phyloP scores from a whole-genome alignment of 2,888 invertebrate species.

The Drosophila ezoana region DNA sequence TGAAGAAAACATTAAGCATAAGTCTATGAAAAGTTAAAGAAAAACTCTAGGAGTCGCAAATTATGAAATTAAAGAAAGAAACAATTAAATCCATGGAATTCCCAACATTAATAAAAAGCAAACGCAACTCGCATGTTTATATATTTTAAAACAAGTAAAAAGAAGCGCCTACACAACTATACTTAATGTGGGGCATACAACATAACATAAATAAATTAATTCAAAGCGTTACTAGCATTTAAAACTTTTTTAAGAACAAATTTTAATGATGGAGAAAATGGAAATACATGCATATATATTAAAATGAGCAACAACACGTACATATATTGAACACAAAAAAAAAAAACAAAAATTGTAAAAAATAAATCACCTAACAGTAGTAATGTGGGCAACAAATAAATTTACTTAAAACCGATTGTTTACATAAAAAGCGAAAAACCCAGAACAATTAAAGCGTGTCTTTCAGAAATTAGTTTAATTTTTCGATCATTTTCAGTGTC shows the following conservation, averaged over 20 bases:
- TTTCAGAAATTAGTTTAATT: constrained; percentile 52
- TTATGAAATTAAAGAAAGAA: constrained; percentile 67
- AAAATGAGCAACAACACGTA: constrained; percentile 52
- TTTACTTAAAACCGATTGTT: constrained; percentile 44
- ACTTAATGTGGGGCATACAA: constrained; percentile 75
- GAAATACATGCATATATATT: constrained; percentile 42
- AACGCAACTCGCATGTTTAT: constrained; percentile 64
- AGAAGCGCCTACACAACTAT: constrained; percentile 37
- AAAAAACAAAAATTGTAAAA: constrained; percentile 22
- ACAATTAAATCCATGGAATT: constrained; percentile 64
- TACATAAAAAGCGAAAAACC: constrained; percentile 21
- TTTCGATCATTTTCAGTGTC: constrained; percentile 40
- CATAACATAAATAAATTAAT: constrained; percentile 62
- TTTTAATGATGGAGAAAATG: constrained; percentile 72
- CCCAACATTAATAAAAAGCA: constrained; percentile 57
- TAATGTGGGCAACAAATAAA: constrained; percentile 54
- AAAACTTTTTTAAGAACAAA: constrained; percentile 73
- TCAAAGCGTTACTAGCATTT: constrained; percentile 77
- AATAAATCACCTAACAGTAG: constrained; percentile 45
- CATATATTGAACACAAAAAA: constrained; percentile 46
- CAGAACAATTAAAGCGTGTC: constrained; percentile 47
- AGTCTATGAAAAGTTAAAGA: constrained; percentile 70
- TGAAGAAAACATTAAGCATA: constrained; percentile 73
- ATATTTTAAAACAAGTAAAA: constrained; percentile 59
- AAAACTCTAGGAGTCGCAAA: constrained; percentile 70